Percentiles rank a stretch among this genome's conserved stretches.
Conservation (phyloP, 2,113 vertebrate species). For the Charadrius vociferus region DNA sequence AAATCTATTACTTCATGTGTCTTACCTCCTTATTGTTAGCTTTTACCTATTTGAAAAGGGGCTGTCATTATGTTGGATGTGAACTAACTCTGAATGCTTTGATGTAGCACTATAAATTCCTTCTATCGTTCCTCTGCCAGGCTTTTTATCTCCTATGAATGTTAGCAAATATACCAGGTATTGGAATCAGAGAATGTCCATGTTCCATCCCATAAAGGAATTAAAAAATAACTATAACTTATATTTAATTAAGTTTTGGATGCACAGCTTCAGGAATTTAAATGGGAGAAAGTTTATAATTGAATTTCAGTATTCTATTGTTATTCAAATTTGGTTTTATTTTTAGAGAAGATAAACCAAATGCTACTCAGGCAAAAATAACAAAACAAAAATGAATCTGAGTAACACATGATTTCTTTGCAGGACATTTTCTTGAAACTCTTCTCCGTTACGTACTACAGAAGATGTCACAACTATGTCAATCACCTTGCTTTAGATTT, state of each 20-base stretch:
- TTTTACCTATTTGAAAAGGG: background rate
- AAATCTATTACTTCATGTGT: background rate
- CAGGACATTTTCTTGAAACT: background rate
- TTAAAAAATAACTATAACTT: background rate
- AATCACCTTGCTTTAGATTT: background rate
- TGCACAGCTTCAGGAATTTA: background rate
- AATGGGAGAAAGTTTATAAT: background rate
- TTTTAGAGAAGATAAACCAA: background rate
- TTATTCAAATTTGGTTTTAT: background rate
- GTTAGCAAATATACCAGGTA: background rate
- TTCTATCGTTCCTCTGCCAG: background rate
- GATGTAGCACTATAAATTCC: background rate
- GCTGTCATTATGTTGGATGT: background rate
- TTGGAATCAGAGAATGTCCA: background rate
- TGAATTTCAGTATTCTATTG: background rate
- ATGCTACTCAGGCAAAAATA: background rate
- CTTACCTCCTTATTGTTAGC: background rate
- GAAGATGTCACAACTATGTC: background rate
- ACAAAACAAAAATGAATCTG: background rate
- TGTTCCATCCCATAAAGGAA: background rate
- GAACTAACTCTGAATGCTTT: background rate
- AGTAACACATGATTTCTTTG: background rate
- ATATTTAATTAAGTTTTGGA: background rate
- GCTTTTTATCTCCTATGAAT: background rate
- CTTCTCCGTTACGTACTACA: background rate